Percentiles rank a stretch among this genome's conserved stretches.
These are phyloP conservation scores for Bufo bufo DNA, from an alignment of 2,113 vertebrate genomes.

Conservation along the genomic window DNA sequence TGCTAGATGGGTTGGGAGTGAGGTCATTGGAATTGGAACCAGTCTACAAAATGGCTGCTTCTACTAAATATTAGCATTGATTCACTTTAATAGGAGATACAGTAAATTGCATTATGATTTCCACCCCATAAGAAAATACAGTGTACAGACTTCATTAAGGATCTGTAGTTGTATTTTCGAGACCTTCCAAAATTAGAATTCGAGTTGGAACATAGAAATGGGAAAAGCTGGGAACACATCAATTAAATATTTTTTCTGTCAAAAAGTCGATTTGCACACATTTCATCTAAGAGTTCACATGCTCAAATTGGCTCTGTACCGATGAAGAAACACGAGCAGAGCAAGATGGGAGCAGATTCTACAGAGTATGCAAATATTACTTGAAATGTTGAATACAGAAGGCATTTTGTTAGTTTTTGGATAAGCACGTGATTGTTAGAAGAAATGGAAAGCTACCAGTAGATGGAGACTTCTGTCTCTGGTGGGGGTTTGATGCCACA, in stretches of 20 bases:
- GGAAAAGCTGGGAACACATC: slow-evolving; percentile 65
- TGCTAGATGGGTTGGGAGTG: not conserved
- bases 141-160: slow-evolving; percentile 12
- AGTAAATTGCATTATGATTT: not conserved
- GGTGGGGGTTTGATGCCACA: not conserved
- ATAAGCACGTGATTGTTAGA: not conserved
- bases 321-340: slow-evolving; percentile 57
- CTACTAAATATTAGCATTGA: not conserved
- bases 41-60: not conserved
- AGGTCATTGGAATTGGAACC: not conserved
- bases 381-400: not conserved
- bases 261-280: slow-evolving; percentile 67
- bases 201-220: slow-evolving; percentile 64
- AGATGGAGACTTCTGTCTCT: not conserved
- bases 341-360: slow-evolving; percentile 16
- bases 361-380: slow-evolving; percentile 39
- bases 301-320: slow-evolving; percentile 62
- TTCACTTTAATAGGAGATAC: not conserved
- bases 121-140: not conserved
- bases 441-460: not conserved
- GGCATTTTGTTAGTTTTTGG: not conserved
- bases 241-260: slow-evolving; percentile 64
- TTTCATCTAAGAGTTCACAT: slow-evolving; percentile 64
- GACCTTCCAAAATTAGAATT: slow-evolving; percentile 51
- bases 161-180: slow-evolving; percentile 49